Base-by-base conservation (phyloP, 2,888 invertebrate genomes). In the Oscheius myriophilus region DNA sequence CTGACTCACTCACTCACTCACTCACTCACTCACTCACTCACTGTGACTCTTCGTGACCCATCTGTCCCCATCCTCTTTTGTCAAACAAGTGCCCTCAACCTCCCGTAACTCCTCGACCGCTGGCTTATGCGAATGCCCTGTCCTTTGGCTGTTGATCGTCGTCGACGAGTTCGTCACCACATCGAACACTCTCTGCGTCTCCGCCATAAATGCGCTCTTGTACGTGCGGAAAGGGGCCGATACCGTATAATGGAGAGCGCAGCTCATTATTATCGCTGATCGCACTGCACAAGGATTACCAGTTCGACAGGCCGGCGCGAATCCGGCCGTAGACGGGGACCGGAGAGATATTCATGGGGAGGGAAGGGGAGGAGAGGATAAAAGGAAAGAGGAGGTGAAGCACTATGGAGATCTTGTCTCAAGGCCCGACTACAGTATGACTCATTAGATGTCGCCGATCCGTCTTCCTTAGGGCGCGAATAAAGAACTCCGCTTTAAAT, bases 161-260 rank as follows among this genome's bases (percentile, higher is more conserved):
- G 43, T 45, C 45, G 58, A 58, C 58, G n/a, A 21, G 33, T 33
- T 42, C 39, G 33, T 42, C 14, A 21, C 52, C 23, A n/a, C n/a
- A 3, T 52, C 23, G 14, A 43, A 21, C 45, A 59, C 45, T 46
- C 26, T 42, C 23, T 58, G 58, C 61, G 23, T 21, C 23, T 18
- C 33, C 3, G 21, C 61, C 16, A 61, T 61, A 39, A 23, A 49
- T 39, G 39, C 25, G 46, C 25, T 46, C n/a, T 61, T 18, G 46
- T 25, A 25, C n/a, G 43, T 18, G 18, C 21, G 9, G 33, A 61
- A 61, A 26, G 61, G 26, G 61, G 61, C 61, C 61, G 61, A 49
- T 61, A 61, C 61, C 18, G 61, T 61, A 59, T 59, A 61, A 61
- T 61, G 61, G 49, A 49, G 49, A 33, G 21, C 61, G 61, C 61